A percentile compares a stretch with the other conserved stretches of the same genome.
Conservation (phyloP, 2,888 invertebrate genomes). For the Megaustenia siamemsis region DNA sequence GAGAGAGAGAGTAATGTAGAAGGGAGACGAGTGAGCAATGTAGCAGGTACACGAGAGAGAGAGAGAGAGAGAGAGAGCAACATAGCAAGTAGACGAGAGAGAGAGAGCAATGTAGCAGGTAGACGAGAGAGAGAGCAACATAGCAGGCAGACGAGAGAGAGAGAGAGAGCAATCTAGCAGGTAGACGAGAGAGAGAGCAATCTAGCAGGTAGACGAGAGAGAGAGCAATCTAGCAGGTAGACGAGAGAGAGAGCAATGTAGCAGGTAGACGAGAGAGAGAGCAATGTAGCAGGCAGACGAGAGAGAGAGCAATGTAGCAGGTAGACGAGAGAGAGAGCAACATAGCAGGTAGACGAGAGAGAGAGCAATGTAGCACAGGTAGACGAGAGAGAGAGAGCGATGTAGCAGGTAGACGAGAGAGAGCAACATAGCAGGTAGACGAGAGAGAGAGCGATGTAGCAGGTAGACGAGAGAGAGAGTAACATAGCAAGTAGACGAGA, state of each 20-base stretch:
- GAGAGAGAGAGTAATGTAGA: constrained; percentile 25
- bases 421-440: no score
- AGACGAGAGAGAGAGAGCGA: no score
- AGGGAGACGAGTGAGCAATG: no score
- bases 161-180: background rate
- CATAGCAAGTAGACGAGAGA: background rate
- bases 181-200: background rate
- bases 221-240: background rate
- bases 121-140: background rate
- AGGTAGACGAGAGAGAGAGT: no score
- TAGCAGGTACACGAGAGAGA: no score
- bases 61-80: no score
- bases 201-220: background rate
- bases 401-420: no score
- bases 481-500: no score
- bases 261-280: background rate
- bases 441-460: no score
- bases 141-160: background rate
- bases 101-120: background rate
- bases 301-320: background rate
- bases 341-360: no score
- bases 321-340: background rate
- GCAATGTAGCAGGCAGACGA: background rate
- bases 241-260: background rate
- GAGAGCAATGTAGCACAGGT: background rate